Conservation (phyloP, 2,888 invertebrate genomes). For the Nemurella pictetii region DNA sequence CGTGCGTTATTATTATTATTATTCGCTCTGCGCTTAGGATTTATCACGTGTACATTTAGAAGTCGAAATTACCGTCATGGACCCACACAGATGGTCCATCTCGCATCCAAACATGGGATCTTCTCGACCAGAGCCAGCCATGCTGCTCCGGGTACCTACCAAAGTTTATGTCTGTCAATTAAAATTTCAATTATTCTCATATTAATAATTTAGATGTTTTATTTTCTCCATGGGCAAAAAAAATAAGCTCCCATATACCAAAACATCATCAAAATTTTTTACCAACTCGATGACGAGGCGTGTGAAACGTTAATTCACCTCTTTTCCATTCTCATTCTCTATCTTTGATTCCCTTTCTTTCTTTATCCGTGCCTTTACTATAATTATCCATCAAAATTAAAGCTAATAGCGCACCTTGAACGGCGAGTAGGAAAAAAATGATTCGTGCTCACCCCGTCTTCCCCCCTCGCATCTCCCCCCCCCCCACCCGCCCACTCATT, state of each 20-base stretch:
- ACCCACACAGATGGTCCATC: background rate
- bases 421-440: slow-evolving; percentile 33
- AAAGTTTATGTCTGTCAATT: slow-evolving; percentile 4
- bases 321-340: slow-evolving; percentile 11
- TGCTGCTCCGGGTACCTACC: background rate
- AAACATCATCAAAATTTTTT: background rate
- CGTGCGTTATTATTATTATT: no score
- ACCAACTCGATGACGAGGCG: slow-evolving; percentile 3
- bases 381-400: slow-evolving; percentile 41
- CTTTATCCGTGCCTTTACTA: slow-evolving; percentile 27
- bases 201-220: background rate
- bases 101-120: background rate
- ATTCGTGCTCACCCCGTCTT: slow-evolving; percentile 24
- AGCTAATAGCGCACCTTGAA: slow-evolving; percentile 38
- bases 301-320: slow-evolving; percentile 17
- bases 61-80: no score
- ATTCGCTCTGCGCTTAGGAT: no score
- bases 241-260: background rate
- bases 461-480: slow-evolving; percentile 10
- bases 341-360: slow-evolving; percentile 19
- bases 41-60: no score
- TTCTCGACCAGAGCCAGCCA: background rate
- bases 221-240: background rate
- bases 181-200: slow-evolving; percentile 8
- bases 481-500: background rate